Percentiles rank a stretch among this genome's conserved stretches.
Conservation (phyloP, 2,797 vertebrate species). For the Synaphobranchus kaupii region DNA sequence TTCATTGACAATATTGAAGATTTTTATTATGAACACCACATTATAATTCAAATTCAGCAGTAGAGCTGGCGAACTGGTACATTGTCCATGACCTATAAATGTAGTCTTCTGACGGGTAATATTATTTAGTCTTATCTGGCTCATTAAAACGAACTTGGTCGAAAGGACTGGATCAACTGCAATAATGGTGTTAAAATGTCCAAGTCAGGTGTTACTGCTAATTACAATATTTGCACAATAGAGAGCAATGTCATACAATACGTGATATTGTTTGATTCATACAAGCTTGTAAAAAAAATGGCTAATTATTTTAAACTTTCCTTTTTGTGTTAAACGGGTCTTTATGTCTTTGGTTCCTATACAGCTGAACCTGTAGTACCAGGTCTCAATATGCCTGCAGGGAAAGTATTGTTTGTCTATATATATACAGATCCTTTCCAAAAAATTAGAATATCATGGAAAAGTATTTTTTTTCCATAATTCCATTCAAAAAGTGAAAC, state of each 20-base stretch:
- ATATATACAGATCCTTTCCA: no score
- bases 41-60: background rate
- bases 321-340: background rate
- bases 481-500: no score
- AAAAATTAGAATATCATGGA: no score
- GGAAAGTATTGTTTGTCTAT: background rate
- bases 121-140: background rate
- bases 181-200: background rate
- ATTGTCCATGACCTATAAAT: background rate
- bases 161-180: background rate
- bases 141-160: background rate
- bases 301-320: background rate
- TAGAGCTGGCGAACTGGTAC: background rate
- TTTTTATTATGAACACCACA: background rate
- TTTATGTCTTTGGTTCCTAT: background rate
- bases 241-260: background rate
- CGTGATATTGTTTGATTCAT: background rate
- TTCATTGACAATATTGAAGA: background rate
- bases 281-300: background rate
- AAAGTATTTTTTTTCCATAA: no score
- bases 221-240: background rate
- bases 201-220: background rate
- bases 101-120: background rate
- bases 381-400: background rate
- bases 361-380: background rate